Base-by-base conservation (phyloP, 1,140 invertebrate genomes). In the Drosophila sp. region DNA sequence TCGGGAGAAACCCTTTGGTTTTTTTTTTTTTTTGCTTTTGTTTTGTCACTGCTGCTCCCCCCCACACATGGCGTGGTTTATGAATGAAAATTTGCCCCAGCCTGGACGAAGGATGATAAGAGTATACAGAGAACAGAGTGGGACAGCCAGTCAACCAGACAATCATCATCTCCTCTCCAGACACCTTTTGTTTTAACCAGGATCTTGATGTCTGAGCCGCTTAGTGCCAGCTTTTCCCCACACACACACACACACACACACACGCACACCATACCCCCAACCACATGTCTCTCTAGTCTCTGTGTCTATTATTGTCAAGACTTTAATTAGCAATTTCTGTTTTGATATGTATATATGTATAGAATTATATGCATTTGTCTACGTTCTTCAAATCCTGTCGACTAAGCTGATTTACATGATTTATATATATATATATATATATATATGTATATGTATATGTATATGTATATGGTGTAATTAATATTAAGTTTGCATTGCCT, bases 251-350 rank as follows among this genome's bases (percentile, higher is more conserved):
- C 17, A 17, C 40, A 33, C 63, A 30, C 23, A n/a, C 2, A 10
- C 50, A 38, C 47, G 17, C n/a, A 29, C 60, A 7, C 35, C 32
- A n/a, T 11, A n/a, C 4, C n/a, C 40, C 41, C 8, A 17, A 6
- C 17, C 6, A 23, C 6, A 29, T 66, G 1, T 38, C 1, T 23
- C 8, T 1, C 17, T 11, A 1, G 8, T 7, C 4, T 25, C n/a
- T 25, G 10, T 25, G 64, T 75, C 64, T 68, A 68, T 72, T 75
- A 75, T 75, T 75, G 71, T 75, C 72, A 61, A 75, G 72, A 58
- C 72, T 67, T 75, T 75, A 75, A 75, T 75, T 75, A 75, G 72
- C 68, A 72, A 75, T 75, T 75, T 75, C 64, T 67, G 75, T 75
- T 35, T 63, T 64, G 32, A 54, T 66, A 40, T 17, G 17, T 56